These are phyloP conservation scores for Mystacides longicornis DNA, from an alignment of 2,888 invertebrate species.

Conservation along the genomic window DNA sequence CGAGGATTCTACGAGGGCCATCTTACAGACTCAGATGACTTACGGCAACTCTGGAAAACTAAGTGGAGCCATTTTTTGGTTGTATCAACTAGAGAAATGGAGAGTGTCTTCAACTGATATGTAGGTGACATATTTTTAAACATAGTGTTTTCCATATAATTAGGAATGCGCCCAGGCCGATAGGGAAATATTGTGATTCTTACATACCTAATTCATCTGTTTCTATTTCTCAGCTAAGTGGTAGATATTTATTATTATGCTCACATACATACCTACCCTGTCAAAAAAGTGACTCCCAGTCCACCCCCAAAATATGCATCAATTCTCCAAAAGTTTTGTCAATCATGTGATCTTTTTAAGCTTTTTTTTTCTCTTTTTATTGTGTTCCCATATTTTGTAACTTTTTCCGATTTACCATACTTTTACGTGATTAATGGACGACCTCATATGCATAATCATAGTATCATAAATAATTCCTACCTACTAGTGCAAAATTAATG, in stretches of 20 bases:
- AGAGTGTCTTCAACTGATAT: slow-evolving; percentile 73
- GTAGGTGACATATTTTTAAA: slow-evolving; percentile 39
- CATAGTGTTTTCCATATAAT: background rate
- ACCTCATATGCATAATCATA: too few species aligned
- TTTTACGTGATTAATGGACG: too few species aligned
- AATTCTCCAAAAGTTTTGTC: background rate
- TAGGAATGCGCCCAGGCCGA: too few species aligned
- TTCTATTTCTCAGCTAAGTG: too few species aligned
- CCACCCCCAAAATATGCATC: background rate
- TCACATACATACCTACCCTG: too few species aligned
- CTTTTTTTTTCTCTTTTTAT: background rate
- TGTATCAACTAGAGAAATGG: slow-evolving; percentile 84
- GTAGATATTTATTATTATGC: too few species aligned
- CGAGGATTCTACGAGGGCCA: slow-evolving; percentile 76
- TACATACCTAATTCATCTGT: too few species aligned
- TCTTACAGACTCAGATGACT: slow-evolving; percentile 72
- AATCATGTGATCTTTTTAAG: background rate
- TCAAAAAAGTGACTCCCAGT: too few species aligned
- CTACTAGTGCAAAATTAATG: too few species aligned
- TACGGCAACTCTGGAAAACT: slow-evolving; percentile 80
- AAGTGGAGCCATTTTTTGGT: slow-evolving; percentile 80
- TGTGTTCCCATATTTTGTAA: too few species aligned
- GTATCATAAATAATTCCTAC: too few species aligned
- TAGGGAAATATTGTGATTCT: background rate
- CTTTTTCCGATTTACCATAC: too few species aligned